Evolutionary conservation across 1,140 invertebrate genomes (phyloP).

Genomic region (Wasmannia auropunctata): DNA sequence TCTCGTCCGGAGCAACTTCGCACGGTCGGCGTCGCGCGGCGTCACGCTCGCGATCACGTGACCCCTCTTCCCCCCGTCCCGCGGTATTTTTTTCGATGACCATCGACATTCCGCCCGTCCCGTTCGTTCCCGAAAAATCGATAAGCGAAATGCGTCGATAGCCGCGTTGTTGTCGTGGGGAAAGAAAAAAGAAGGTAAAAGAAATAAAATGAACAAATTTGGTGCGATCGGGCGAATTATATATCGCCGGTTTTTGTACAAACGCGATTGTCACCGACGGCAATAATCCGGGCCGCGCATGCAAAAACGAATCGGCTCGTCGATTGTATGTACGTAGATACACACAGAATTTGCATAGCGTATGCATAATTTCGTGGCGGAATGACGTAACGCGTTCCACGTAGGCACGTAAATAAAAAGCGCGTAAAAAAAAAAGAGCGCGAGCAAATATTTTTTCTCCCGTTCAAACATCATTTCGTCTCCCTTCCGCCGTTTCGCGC

Average conservation of each 20-base stretch:
- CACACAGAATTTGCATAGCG: background rate
- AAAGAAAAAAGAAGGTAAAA: background rate
- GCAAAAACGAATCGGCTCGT: background rate
- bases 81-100: background rate
- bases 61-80: background rate
- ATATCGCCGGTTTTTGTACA: background rate
- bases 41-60: constrained; percentile 33
- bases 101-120: background rate
- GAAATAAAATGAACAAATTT: background rate
- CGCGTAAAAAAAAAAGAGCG: no score
- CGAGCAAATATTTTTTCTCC: background rate
- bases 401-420: background rate
- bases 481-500: no score
- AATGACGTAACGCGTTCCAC: background rate
- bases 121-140: background rate
- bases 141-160: background rate
- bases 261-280: background rate
- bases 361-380: background rate
- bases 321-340: background rate
- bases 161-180: background rate
- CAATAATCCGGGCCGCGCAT: background rate
- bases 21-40: background rate
- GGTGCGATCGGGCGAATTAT: background rate
- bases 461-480: background rate
- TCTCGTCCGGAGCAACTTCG: background rate